Percentiles rank a stretch among this genome's conserved stretches.
phyloP scores from a whole-genome alignment of 2,888 invertebrate genomes.

The Steromphala cineraria region DNA sequence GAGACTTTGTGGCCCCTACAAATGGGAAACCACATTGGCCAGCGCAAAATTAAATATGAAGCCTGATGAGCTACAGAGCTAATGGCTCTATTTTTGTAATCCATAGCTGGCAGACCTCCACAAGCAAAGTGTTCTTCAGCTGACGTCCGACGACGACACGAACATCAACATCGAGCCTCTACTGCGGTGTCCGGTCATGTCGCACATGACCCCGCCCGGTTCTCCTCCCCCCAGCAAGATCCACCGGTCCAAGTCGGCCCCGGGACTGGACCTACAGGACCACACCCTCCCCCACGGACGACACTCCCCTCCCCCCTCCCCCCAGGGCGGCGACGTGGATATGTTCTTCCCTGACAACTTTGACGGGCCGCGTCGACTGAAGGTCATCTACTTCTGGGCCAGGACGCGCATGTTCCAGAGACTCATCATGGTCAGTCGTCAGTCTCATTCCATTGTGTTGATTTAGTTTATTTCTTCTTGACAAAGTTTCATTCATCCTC shows the following conservation, averaged over 20 bases:
- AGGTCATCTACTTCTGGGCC: constrained; percentile 95
- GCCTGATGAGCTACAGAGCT: too few species aligned
- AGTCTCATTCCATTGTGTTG: not conserved
- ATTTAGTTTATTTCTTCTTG: too few species aligned
- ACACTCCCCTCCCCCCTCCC: constrained; percentile 60
- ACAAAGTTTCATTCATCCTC: too few species aligned
- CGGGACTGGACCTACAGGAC: constrained; percentile 28
- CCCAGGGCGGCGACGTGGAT: constrained; percentile 39
- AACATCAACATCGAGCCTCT: constrained; percentile 49
- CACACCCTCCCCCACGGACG: constrained; percentile 9
- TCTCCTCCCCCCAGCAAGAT: constrained; percentile 22
- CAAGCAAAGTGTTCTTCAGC: constrained; percentile 52
- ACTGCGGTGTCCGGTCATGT: constrained; percentile 64
- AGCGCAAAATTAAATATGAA: too few species aligned
- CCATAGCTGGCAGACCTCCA: constrained; percentile 70
- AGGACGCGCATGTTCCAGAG: constrained; percentile 94
- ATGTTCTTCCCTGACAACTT: constrained; percentile 44
- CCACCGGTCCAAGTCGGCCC: constrained; percentile 35
- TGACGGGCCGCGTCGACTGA: constrained; percentile 86
- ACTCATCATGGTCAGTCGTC: constrained; percentile 84
- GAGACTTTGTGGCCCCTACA: too few species aligned
- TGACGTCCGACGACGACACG: constrained; percentile 36
- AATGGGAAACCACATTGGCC: too few species aligned
- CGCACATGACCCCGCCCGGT: constrained; percentile 28
- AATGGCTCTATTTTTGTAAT: too few species aligned